A percentile compares a stretch with the other conserved stretches of the same genome.
These are phyloP conservation scores for Enteromius afrohamiltoni DNA, from an alignment of 2,797 vertebrate genomes.

Conservation along the genomic window DNA sequence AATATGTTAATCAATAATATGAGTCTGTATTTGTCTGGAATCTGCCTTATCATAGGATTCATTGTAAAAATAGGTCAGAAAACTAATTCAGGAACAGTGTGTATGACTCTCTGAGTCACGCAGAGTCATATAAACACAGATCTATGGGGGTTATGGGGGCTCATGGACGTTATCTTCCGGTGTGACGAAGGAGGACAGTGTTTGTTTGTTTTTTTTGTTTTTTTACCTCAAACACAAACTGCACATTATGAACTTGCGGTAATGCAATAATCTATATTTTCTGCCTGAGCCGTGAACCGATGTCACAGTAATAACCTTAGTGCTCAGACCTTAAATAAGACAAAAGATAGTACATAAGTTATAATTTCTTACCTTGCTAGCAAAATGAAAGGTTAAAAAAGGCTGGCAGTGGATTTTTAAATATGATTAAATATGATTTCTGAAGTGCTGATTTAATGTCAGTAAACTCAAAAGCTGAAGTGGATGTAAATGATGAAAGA, in stretches of 20 bases:
- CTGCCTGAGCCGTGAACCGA: not conserved
- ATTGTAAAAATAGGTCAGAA: not conserved
- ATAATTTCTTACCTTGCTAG: not conserved
- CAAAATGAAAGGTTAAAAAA: not conserved
- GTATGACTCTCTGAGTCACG: not conserved
- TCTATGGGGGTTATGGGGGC: slow-evolving; percentile 13
- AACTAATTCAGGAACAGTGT: not conserved
- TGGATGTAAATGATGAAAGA: not conserved
- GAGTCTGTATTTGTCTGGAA: not conserved
- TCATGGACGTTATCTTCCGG: not conserved
- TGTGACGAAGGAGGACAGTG: not conserved
- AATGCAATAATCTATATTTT: not conserved
- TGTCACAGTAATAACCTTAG: not conserved
- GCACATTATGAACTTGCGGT: not conserved
- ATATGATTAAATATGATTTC: not conserved
- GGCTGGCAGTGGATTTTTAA: not conserved
- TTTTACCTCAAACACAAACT: not conserved
- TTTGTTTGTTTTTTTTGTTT: too few species aligned
- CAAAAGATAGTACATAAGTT: not conserved
- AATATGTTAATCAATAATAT: not conserved
- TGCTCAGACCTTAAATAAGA: too few species aligned
- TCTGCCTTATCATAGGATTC: not conserved
- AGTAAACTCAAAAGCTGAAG: too few species aligned
- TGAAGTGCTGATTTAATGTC: not conserved
- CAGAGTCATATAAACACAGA: slow-evolving; percentile 30